Conservation (phyloP, 2,113 vertebrate genomes). For the Zingel zingel region DNA sequence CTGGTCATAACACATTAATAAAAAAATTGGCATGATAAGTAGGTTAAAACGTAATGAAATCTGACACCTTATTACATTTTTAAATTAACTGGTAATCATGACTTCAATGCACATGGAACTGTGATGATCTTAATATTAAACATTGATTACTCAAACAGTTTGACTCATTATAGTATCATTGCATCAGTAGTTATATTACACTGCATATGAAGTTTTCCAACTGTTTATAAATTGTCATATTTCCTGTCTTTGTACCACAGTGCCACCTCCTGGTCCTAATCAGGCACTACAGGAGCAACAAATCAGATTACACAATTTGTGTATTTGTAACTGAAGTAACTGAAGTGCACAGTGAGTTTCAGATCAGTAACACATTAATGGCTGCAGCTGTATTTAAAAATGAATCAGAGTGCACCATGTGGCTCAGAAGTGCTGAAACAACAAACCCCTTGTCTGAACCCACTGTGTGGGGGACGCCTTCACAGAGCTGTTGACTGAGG, state of each 20-base stretch:
- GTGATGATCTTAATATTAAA: neutral
- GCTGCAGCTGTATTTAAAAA: conserved; percentile 29
- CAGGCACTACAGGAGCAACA: neutral
- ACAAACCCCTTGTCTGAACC: conserved; percentile 9
- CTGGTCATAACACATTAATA: neutral
- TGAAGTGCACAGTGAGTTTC: neutral
- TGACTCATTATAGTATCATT: neutral
- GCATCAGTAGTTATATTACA: neutral
- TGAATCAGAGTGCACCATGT: conserved; percentile 12
- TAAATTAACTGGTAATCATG: neutral
- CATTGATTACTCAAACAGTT: neutral
- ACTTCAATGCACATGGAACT: neutral
- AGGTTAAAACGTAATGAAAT: neutral
- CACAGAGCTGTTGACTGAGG: neutral
- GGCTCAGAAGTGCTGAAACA: conserved; percentile 11
- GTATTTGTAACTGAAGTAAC: no score
- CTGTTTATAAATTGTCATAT: neutral
- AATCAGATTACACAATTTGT: no score
- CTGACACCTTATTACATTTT: neutral
- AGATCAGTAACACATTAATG: neutral
- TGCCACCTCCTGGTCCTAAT: conserved; percentile 52
- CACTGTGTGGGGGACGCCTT: neutral
- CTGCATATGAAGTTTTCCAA: neutral
- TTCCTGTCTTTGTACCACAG: conserved; percentile 25
- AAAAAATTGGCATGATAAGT: conserved; percentile 5